These are phyloP conservation scores for Podarcis raffonei DNA, from an alignment of 2,113 vertebrate genomes.

Conservation along the genomic window DNA sequence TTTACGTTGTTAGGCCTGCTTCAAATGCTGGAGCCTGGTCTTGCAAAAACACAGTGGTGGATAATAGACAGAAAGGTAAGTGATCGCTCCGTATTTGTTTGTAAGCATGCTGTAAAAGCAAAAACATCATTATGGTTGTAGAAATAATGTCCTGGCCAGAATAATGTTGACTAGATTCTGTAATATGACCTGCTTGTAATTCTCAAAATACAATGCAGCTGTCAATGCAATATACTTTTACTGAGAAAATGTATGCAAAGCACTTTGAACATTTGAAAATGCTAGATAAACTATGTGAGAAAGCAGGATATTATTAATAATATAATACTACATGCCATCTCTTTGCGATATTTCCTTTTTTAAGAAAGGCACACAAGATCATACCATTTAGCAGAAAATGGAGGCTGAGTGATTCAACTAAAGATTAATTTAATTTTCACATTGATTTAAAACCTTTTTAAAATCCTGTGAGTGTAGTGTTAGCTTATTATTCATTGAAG, in stretches of 20 bases:
- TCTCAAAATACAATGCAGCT: neutral
- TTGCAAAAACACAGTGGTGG: neutral
- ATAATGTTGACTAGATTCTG: neutral
- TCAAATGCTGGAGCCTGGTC: neutral
- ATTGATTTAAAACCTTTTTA: neutral
- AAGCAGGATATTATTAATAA: neutral
- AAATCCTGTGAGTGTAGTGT: neutral
- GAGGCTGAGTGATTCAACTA: constrained; percentile 45
- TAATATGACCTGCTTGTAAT: constrained; percentile 33
- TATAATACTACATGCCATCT: neutral
- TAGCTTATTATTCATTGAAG: neutral
- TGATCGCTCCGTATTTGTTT: neutral
- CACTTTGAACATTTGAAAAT: neutral
- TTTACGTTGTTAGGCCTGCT: neutral
- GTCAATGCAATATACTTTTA: neutral
- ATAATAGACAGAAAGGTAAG: neutral
- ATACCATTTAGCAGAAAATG: constrained; percentile 54
- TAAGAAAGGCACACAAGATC: constrained; percentile 15
- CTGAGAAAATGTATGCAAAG: neutral
- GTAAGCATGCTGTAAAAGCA: neutral
- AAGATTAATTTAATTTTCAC: constrained; percentile 43
- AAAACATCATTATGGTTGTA: too few relatives aligned
- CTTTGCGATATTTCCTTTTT: neutral
- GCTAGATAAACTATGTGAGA: neutral
- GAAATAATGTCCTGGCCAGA: neutral